A percentile compares a stretch with the other conserved stretches of the same genome.
Evolutionary conservation across 2,797 vertebrate genomes (phyloP).

Genomic region (Mormyrops boulengeri): DNA sequence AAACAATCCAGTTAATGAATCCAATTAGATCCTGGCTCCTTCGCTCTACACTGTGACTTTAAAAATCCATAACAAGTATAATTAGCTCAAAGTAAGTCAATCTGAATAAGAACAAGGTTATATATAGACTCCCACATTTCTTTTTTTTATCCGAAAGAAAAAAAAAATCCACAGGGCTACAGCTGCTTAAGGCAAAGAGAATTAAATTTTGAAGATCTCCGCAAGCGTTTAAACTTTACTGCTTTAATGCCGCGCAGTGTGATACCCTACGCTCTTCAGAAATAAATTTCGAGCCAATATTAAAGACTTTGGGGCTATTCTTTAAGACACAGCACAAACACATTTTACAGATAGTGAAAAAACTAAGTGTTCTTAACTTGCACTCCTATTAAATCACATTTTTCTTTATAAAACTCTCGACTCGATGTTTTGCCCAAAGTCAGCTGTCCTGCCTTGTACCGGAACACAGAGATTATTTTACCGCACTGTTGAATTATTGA

Average conservation of each 20-base stretch:
- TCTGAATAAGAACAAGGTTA: constrained; percentile 8
- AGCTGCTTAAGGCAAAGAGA: constrained; percentile 1
- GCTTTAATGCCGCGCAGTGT: background rate
- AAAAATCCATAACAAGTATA: constrained; percentile 1
- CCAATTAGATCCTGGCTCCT: background rate
- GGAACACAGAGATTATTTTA: background rate
- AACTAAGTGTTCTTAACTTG: background rate
- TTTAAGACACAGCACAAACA: constrained; percentile 3
- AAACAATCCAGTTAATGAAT: constrained; percentile 14
- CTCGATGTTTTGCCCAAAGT: background rate
- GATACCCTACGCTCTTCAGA: background rate
- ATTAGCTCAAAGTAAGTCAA: constrained; percentile 8
- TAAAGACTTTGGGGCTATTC: constrained; percentile 2
- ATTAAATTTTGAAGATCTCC: constrained; percentile 1
- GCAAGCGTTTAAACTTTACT: background rate
- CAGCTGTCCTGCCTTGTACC: background rate
- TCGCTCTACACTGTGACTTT: background rate
- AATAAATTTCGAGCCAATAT: background rate
- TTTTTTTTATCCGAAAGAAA: constrained; percentile 4
- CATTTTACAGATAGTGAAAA: constrained; percentile 9
- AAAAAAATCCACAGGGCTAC: background rate
- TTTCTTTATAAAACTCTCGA: constrained; percentile 8
- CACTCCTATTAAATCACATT: constrained; percentile 7
- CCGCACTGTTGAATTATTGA: background rate
- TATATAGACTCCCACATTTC: background rate